phyloP scores from a whole-genome alignment of 2,113 vertebrate genomes.

The Melanostigma gelatinosum region DNA sequence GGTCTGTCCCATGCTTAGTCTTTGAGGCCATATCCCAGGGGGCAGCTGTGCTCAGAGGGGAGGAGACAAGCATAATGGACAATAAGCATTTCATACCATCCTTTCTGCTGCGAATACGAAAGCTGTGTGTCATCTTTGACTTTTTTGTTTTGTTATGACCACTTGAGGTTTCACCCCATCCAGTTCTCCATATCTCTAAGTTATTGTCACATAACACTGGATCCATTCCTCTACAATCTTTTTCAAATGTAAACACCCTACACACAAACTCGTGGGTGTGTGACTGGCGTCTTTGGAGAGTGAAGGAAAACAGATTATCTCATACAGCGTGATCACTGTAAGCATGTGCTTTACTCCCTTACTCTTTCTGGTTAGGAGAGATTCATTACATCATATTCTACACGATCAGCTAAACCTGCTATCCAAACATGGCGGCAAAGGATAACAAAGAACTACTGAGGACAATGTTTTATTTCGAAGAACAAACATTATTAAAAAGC shows the following conservation, averaged over 20 bases:
- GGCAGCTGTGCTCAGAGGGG: slow-evolving; percentile 12
- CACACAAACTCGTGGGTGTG: neutral
- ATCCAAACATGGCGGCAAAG: neutral
- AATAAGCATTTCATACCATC: slow-evolving; percentile 16
- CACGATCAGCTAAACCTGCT: neutral
- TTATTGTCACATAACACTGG: neutral
- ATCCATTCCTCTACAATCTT: neutral
- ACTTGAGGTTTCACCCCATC: neutral
- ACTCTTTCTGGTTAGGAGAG: neutral
- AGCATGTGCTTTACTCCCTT: neutral
- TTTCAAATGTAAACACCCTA: neutral
- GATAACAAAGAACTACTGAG: neutral
- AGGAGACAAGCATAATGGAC: slow-evolving; percentile 10
- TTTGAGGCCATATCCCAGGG: slow-evolving; percentile 42
- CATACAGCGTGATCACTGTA: slow-evolving; percentile 1
- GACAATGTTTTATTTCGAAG: neutral
- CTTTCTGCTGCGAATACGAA: neutral
- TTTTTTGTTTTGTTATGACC: neutral
- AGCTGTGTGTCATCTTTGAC: slow-evolving; percentile 9
- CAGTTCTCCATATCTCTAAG: neutral
- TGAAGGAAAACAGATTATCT: neutral
- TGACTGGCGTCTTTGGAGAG: neutral
- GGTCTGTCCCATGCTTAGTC: slow-evolving; percentile 30
- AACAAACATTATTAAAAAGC: neutral
- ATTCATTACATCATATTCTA: neutral